These are phyloP conservation scores for Nemopilema nomurai DNA, from an alignment of 30 jellyfish, hydroid and myxozoan genomes.

Conservation along the genomic window DNA sequence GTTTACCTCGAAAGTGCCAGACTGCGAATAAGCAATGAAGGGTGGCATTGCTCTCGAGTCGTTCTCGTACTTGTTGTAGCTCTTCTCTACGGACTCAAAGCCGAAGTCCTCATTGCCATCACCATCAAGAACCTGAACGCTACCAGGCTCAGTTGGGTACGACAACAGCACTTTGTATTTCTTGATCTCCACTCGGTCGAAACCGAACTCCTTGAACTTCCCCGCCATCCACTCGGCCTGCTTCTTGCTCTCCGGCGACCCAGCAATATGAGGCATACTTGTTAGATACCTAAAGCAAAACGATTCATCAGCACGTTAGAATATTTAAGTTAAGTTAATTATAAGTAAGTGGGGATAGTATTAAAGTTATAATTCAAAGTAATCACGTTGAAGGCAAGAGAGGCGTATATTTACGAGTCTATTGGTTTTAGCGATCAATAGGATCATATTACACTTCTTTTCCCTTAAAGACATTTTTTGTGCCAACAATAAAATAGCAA, in stretches of 20 bases:
- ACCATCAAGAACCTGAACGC: constrained; percentile 49
- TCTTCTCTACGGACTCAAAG: constrained; percentile 58
- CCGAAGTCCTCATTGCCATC: constrained; percentile 57
- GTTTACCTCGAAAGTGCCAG: constrained; percentile 87
- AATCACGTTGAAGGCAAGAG: too few species aligned
- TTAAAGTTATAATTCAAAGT: too few species aligned
- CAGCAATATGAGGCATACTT: constrained; percentile 87
- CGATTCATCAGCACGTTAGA: too few species aligned
- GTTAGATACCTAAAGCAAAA: constrained; percentile 71
- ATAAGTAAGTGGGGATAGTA: too few species aligned
- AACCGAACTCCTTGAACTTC: constrained; percentile 64
- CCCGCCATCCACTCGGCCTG: constrained; percentile 88
- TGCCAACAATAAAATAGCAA: too few species aligned
- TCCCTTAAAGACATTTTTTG: too few species aligned
- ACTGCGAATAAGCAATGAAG: constrained; percentile 76
- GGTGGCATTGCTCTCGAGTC: constrained; percentile 85
- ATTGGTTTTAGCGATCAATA: too few species aligned
- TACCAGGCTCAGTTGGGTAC: constrained; percentile 95
- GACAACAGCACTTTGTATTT: constrained; percentile 80
- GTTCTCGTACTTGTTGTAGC: constrained; percentile 71
- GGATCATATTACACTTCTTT: too few species aligned
- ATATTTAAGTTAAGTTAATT: too few species aligned
- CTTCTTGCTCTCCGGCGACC: constrained; percentile 80
- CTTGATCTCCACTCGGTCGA: constrained; percentile 85
- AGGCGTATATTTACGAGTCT: too few species aligned